Base-by-base conservation (phyloP, 2,888 invertebrate genomes). In the Temnothorax rugatulus region DNA sequence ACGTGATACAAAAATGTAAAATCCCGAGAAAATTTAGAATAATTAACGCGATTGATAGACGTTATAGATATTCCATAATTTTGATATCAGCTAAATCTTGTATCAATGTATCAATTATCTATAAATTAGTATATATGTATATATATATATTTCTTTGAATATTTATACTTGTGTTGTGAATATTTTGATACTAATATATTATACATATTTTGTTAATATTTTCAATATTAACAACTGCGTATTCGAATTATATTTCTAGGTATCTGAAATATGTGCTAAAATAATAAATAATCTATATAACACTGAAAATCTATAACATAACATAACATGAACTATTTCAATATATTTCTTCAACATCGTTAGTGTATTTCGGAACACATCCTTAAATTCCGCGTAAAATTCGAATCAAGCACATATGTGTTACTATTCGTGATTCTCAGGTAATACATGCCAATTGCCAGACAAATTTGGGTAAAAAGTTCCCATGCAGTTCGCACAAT, bases 401-500 rank as follows among this genome's bases (percentile, higher is more conserved):
- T 54, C 13, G 4, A 13, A 52, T 25, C 13, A 77, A 41, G 15
- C 9, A 54, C 15, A 38, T 21, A 21, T 18, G 13, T 13, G 2
- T 54, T 11, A 25, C 21, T 29, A 15, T 11, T 34, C 47, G 11
- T 52, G 41, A 41, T 8, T 52, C 25, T 25, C 68, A 29, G 8
- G 44, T 68, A 68, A 54, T 41, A 18, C 54, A 66, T 18, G n/a
- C 47, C 7, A 68, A 8, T 54, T 50, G 34, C 2, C 47, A 61
- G 25, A 25, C 38, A 41, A 68, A 41, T 44, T 77, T 9, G 29
- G 9, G 38, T n/a, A 54, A 25, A 76, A 38, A 76, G 41, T n/a
- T 50, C 9, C n/a, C 66, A 13, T 18, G n/a, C 41, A 57, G 57
- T 57, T 38, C 54, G n/a, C 68, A 29, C 59, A 61, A 57, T 21